Evolutionary conservation across 2,888 invertebrate genomes (phyloP).

Genomic region (Macaria notata): DNA sequence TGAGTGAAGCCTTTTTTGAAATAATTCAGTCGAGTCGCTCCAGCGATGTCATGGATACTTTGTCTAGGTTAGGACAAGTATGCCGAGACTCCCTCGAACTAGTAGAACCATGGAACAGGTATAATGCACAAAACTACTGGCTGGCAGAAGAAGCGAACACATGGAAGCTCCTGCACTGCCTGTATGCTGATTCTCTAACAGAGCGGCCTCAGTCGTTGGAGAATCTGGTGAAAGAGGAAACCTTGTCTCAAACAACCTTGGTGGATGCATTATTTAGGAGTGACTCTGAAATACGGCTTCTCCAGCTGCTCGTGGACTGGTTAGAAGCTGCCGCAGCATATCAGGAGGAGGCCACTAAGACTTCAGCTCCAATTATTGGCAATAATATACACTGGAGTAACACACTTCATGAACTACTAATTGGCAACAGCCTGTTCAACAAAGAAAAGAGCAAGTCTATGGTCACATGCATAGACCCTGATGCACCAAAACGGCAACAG

Average conservation of each 20-base stretch:
- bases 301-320: slow-evolving; percentile 96
- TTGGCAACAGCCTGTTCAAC: slow-evolving; percentile 72
- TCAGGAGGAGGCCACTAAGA: slow-evolving; percentile 84
- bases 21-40: slow-evolving; percentile 69
- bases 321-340: slow-evolving; percentile 93
- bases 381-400: slow-evolving; percentile 94
- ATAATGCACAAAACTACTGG: slow-evolving; percentile 78
- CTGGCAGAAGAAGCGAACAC: slow-evolving; percentile 93
- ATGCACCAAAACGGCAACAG: slow-evolving; percentile 91
- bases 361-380: slow-evolving; percentile 67
- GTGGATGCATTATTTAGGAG: slow-evolving; percentile 67
- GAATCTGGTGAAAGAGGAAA: slow-evolving; percentile 64
- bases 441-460: slow-evolving; percentile 69
- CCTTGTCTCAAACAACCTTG: slow-evolving; percentile 65
- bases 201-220: slow-evolving; percentile 81
- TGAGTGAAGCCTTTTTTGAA: slow-evolving; percentile 74
- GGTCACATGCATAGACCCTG: slow-evolving; percentile 92
- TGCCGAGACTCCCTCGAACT: slow-evolving; percentile 84
- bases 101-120: slow-evolving; percentile 76
- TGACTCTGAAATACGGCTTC: slow-evolving; percentile 84
- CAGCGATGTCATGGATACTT: slow-evolving; percentile 82
- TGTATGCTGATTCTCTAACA: slow-evolving; percentile 90
- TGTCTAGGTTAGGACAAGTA: slow-evolving; percentile 84
- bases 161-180: slow-evolving; percentile 91
- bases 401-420: slow-evolving; percentile 89